Conservation (phyloP, 2,113 vertebrate genomes). For the Lasiurus cinereus region DNA sequence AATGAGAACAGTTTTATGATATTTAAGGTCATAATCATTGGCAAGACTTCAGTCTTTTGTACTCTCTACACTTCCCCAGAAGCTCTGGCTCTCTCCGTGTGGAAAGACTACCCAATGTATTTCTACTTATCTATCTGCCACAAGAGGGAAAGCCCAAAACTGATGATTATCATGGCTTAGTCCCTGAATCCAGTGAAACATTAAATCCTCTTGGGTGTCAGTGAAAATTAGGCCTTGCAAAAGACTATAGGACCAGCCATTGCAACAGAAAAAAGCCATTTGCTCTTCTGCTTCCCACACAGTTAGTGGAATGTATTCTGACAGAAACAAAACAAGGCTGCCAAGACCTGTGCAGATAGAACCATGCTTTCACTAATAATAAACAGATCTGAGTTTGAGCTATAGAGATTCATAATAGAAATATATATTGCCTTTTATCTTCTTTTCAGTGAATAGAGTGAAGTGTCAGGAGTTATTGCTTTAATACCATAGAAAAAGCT, state of each 20-base stretch:
- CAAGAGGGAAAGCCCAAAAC: background rate
- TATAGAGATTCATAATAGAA: conserved; percentile 87
- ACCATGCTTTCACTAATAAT: conserved; percentile 80
- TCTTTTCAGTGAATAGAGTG: conserved; percentile 83
- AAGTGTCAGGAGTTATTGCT: conserved; percentile 89
- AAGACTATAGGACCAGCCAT: conserved; percentile 11
- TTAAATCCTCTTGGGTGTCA: conserved; percentile 51
- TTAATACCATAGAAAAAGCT: conserved; percentile 87
- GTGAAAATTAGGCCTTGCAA: conserved; percentile 46
- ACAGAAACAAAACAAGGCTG: conserved; percentile 84
- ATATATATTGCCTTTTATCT: conserved; percentile 89
- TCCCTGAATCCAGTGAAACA: background rate
- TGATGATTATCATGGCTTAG: background rate
- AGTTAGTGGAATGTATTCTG: conserved; percentile 77
- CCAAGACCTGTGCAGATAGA: conserved; percentile 81
- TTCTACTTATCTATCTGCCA: background rate
- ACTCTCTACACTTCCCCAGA: background rate
- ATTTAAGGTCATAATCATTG: background rate
- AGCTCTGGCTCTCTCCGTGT: background rate
- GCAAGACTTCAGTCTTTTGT: background rate
- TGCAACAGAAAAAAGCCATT: conserved; percentile 72
- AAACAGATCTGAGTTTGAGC: conserved; percentile 85
- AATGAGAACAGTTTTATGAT: background rate
- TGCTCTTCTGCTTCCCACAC: conserved; percentile 75
- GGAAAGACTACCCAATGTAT: background rate